Base-by-base conservation (phyloP, 2,797 vertebrate genomes). In the Trachops cirrhosus region DNA sequence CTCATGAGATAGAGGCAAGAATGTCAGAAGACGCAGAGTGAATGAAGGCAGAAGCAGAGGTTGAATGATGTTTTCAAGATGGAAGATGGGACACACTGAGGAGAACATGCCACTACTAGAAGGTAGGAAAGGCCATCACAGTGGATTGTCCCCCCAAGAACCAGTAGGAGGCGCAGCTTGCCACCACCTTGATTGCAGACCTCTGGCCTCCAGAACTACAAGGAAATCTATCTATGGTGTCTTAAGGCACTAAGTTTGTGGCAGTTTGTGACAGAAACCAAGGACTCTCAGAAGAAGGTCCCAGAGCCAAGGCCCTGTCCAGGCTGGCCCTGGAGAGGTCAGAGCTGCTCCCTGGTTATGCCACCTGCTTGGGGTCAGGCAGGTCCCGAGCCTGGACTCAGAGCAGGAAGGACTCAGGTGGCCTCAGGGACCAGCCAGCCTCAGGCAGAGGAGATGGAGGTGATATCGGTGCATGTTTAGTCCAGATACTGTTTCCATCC, bases 401-500 rank as follows among this genome's bases (percentile, higher is more conserved):
- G 84, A 34, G 44, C 4, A 2, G 37, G 12, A 44, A 14, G 29
- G 15, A 4, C 37, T 37, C 57, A 59, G 3, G 4, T 4, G 15
- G 12, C 50, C 37, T 37, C 2, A 14, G 46, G 1, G 16, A 29
- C 0, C 10, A 41, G 18, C 41, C 50, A 10, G n/a, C 9, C 21
- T 14, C 6, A 2, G 26, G 16, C 4, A 1, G 14, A 6, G 4
- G 8, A 5, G 34, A 48, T 2, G 37, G 70, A n/a, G 37, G 4
- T 1, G 0, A 6, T 14, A 29, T 4, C 0, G 6, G 2, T 0
- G 0, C 7, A 2, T 9, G 21, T 0, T 48, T 11, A 2, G 48
- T 41, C 57, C 37, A 12, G 15, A 37, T 0, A 0, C 71, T 32
- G 6, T 1, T 18, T 9, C 24, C 5, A 4, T 39, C 82, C 2